Evolutionary conservation across 2,888 invertebrate genomes (phyloP), one percentile per base, ranked within the genome.

Genomic region (Xestia rhomboidea): DNA sequence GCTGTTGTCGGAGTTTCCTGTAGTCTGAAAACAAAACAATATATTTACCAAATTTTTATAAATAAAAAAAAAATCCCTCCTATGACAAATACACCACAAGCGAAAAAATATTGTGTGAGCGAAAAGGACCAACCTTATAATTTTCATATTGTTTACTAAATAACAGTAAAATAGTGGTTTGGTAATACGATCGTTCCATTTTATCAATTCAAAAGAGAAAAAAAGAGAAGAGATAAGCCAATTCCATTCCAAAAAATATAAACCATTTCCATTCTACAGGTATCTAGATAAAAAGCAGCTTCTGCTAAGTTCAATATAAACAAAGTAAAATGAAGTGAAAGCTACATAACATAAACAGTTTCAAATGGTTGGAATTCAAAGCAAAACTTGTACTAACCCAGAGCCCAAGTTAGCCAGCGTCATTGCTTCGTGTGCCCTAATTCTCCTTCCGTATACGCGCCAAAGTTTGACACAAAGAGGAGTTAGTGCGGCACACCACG

Each of bases 391-490:
- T 74, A 79, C 89, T 88, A 46, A 93, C 93, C 93, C 91, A 7
- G 92, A 85, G 71, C 90, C 91, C 63, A 96, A 92, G 83, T 94
- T 94, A 10, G 94, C 90, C 3, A 96, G 89, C 34, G 89, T 90
- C 82, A 96, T 86, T 7, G 95, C 91, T 57, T 95, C 95, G 21
- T 93, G 89, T 30, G 95, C 94, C 81, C 93, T 95, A 68, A 97
- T 95, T 77, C 96, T 96, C 73, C 94, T 90, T 5, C 96, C 97
- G 73, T 96, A 96, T 1, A 89, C 88, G 41, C 95, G 91, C 96
- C 96, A 96, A 46, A 98, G 93, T 87, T 97, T 97, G 21, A 98
- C 97, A 72, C 97, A 97, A 4, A 97, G 95, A 1, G 98, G 98
- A 21, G 95, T 94, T 30, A 96, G 87, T 0, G 97, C 97, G 7